Evolutionary conservation across 2,113 vertebrate species (phyloP).

Genomic region (Rhabdornis inornatus): DNA sequence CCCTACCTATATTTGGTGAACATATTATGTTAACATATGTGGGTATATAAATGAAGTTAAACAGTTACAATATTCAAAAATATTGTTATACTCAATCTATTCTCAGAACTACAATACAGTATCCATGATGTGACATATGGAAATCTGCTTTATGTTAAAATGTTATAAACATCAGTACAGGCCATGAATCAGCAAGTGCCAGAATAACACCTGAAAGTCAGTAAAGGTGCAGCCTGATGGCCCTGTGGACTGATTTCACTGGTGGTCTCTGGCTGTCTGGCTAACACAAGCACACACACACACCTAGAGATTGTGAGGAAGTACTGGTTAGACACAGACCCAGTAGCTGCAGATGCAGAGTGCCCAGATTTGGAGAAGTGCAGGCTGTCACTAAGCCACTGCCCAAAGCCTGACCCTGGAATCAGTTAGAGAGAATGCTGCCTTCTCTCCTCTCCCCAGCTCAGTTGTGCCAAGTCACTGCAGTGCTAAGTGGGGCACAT

Average conservation of each 20-base stretch:
- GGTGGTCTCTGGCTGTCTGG: background rate
- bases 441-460: background rate
- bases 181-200: background rate
- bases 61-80: background rate
- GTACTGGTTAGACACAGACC: background rate
- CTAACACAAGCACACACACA: background rate
- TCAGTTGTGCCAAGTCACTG: background rate
- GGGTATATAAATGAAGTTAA: background rate
- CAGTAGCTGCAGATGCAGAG: background rate
- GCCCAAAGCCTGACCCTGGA: background rate
- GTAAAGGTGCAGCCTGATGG: fast-evolving
- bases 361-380: background rate
- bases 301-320: background rate
- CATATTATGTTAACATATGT: background rate
- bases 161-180: background rate
- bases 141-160: background rate
- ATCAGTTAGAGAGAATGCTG: fast-evolving
- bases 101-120: background rate
- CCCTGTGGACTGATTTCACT: background rate
- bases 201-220: background rate
- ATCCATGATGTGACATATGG: background rate
- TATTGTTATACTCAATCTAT: background rate
- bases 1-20: background rate
- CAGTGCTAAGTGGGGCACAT: fast-evolving
- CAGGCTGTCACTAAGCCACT: fast-evolving